Conservation (phyloP, 2,888 invertebrate species). For the Athalia cordata region DNA sequence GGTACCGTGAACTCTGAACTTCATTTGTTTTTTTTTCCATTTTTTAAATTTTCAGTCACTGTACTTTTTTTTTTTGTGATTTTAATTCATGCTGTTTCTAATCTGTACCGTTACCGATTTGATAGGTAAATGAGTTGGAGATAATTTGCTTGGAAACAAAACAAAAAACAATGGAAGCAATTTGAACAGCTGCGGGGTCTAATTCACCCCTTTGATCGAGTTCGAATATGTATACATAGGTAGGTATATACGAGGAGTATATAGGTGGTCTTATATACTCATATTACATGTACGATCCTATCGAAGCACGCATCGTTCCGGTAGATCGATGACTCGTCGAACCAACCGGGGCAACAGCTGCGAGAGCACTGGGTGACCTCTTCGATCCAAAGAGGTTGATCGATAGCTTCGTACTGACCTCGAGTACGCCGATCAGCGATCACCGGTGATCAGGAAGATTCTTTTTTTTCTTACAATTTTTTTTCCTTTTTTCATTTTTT, state of each 20-base stretch:
- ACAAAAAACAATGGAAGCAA: too few relatives aligned
- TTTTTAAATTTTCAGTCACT: too few relatives aligned
- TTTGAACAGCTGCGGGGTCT: too few relatives aligned
- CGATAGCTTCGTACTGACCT: constrained; percentile 68
- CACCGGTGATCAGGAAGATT: constrained; percentile 4
- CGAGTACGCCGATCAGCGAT: constrained; percentile 53
- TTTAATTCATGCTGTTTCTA: too few relatives aligned
- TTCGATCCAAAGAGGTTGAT: constrained; percentile 63
- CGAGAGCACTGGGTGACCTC: constrained; percentile 65
- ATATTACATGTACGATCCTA: background rate
- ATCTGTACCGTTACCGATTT: too few relatives aligned
- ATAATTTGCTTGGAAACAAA: too few relatives aligned
- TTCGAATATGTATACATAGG: background rate
- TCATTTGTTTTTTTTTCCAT: too few relatives aligned
- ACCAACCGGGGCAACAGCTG: constrained; percentile 66
- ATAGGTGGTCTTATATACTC: constrained; percentile 10
- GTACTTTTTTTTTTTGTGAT: too few relatives aligned
- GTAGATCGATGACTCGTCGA: constrained; percentile 67
- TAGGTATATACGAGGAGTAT: background rate
- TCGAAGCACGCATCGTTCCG: constrained; percentile 47
- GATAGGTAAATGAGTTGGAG: too few relatives aligned
- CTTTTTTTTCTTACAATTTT: background rate
- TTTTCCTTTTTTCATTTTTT: background rate
- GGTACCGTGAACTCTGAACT: too few relatives aligned
- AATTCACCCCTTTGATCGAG: too few relatives aligned